phyloP scores from a whole-genome alignment of 2,113 vertebrate species.

The Perca flavescens region DNA sequence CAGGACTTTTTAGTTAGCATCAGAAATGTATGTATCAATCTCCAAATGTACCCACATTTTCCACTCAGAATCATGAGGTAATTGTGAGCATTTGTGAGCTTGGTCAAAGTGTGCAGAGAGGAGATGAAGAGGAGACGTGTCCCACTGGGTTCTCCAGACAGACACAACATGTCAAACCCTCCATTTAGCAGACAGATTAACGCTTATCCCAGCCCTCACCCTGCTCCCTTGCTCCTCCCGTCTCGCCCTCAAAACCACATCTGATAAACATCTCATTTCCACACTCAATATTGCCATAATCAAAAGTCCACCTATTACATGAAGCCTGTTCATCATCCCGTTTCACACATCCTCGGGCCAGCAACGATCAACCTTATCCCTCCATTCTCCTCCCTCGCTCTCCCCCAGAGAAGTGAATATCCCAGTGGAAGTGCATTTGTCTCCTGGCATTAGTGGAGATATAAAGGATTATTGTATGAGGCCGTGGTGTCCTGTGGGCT shows the following conservation, averaged over 20 bases:
- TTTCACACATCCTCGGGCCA: slow-evolving; percentile 76
- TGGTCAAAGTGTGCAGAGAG: slow-evolving; percentile 47
- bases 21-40: slow-evolving; percentile 21
- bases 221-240: slow-evolving; percentile 78
- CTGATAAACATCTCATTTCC: slow-evolving; percentile 87
- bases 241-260: slow-evolving; percentile 86
- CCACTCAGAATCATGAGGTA: neutral
- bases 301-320: slow-evolving; percentile 86
- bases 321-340: slow-evolving; percentile 85
- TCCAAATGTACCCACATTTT: neutral
- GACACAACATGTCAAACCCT: slow-evolving; percentile 81
- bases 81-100: slow-evolving; percentile 34
- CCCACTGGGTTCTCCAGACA: slow-evolving; percentile 60
- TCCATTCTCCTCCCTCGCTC: slow-evolving; percentile 43
- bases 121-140: slow-evolving; percentile 38
- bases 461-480: slow-evolving; percentile 74
- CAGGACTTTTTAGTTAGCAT: slow-evolving; percentile 12
- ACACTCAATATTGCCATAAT: slow-evolving; percentile 87
- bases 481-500: slow-evolving; percentile 64
- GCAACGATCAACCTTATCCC: slow-evolving; percentile 49
- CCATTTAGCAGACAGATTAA: slow-evolving; percentile 89
- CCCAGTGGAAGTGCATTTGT: slow-evolving; percentile 77
- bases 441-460: slow-evolving; percentile 66
- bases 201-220: slow-evolving; percentile 80
- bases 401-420: slow-evolving; percentile 58